Conservation (phyloP, 1,140 invertebrate species). For the Drosophila obscura region DNA sequence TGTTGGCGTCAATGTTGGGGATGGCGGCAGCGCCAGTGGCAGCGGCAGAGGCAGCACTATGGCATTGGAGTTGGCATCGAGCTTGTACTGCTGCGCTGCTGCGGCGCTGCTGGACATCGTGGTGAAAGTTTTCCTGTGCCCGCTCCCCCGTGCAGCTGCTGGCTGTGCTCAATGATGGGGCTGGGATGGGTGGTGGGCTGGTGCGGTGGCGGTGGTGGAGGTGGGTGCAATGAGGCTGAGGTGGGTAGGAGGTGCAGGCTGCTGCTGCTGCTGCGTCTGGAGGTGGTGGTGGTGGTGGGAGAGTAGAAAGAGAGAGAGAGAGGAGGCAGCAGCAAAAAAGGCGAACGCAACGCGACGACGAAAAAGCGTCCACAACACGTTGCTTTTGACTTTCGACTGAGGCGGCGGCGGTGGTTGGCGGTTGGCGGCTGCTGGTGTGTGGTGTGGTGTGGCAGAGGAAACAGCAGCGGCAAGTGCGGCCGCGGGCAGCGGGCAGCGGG, state of each 20-base stretch:
- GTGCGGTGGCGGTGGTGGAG: slow-evolving; percentile 13
- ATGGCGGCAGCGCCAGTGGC: slow-evolving; percentile 26
- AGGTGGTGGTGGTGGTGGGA: slow-evolving; percentile 41
- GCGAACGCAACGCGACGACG: slow-evolving; percentile 76
- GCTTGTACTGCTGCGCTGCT: slow-evolving; percentile 66
- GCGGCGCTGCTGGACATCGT: slow-evolving; percentile 75
- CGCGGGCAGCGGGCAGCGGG: slow-evolving; percentile 46
- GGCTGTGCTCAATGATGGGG: slow-evolving; percentile 7
- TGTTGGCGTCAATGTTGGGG: slow-evolving; percentile 31
- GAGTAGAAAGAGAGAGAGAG: slow-evolving; percentile 39
- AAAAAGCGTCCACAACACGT: slow-evolving; percentile 82
- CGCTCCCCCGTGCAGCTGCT: too few relatives aligned
- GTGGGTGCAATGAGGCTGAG: slow-evolving; percentile 20
- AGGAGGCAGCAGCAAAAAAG: slow-evolving; percentile 56
- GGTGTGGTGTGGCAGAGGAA: slow-evolving; percentile 31
- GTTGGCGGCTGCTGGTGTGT: slow-evolving; percentile 49
- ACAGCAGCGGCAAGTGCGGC: slow-evolving; percentile 67
- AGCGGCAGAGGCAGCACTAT: slow-evolving; percentile 45
- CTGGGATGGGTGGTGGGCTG: slow-evolving; percentile 23
- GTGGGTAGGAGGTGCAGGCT: slow-evolving; percentile 27
- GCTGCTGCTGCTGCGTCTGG: slow-evolving; percentile 22
- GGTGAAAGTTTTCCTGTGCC: slow-evolving; percentile 63
- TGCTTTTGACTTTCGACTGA: slow-evolving; percentile 82
- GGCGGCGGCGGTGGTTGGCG: slow-evolving; percentile 67
- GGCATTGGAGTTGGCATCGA: slow-evolving; percentile 70